These are phyloP conservation scores for Triplophysa dalaica DNA, from an alignment of 2,113 vertebrate genomes.

Conservation along the genomic window DNA sequence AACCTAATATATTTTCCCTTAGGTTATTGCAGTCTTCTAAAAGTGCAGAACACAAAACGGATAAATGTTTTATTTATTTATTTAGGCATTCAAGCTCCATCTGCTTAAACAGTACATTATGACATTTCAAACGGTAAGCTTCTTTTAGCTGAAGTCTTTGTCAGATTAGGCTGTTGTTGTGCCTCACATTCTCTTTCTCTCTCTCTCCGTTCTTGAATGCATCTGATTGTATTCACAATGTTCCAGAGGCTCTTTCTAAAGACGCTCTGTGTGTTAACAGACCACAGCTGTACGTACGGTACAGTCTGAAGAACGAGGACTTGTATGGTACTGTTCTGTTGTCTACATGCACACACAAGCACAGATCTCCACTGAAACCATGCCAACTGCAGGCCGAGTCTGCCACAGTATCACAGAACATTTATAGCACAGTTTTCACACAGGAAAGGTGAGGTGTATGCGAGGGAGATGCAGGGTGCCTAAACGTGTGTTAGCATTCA, in stretches of 20 bases:
- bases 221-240: slow-evolving; percentile 19
- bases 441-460: slow-evolving; percentile 23
- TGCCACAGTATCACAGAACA: slow-evolving; percentile 5
- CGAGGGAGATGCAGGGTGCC: neutral
- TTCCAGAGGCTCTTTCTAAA: slow-evolving; percentile 32
- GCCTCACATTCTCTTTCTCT: neutral
- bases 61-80: slow-evolving; percentile 7
- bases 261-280: slow-evolving; percentile 28
- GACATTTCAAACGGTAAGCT: slow-evolving; percentile 18
- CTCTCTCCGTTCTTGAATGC: neutral
- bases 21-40: neutral
- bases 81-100: slow-evolving; percentile 17
- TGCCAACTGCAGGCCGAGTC: slow-evolving; percentile 37
- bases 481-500: slow-evolving; percentile 15
- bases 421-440: slow-evolving; percentile 46
- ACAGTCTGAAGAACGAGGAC: slow-evolving; percentile 23
- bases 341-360: neutral
- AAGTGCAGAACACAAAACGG: slow-evolving; percentile 19
- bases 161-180: neutral
- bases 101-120: slow-evolving; percentile 1
- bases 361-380: slow-evolving; percentile 32
- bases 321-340: slow-evolving; percentile 23
- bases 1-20: no score
- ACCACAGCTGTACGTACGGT: slow-evolving; percentile 17
- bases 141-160: slow-evolving; percentile 22